Percentiles rank a stretch among this genome's conserved stretches.
phyloP scores from a whole-genome alignment of 2,113 vertebrate species.

The Platichthys flesus region DNA sequence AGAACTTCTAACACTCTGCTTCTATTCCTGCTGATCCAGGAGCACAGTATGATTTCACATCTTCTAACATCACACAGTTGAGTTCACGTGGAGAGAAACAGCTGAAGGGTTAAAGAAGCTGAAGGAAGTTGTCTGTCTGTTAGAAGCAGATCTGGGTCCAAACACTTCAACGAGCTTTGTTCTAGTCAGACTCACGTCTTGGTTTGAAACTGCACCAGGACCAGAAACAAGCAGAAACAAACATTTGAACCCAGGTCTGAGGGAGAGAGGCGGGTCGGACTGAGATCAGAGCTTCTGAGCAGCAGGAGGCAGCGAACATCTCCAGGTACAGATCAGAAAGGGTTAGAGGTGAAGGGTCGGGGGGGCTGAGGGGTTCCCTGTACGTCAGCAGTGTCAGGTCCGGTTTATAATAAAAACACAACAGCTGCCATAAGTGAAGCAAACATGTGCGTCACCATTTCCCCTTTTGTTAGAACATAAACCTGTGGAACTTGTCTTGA shows the following conservation, averaged over 20 bases:
- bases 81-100: slow-evolving; percentile 30
- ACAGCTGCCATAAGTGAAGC: no score
- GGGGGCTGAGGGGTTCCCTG: slow-evolving; percentile 13
- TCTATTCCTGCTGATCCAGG: no score
- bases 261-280: slow-evolving; percentile 16
- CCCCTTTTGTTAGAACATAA: neutral
- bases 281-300: neutral
- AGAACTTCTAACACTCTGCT: neutral
- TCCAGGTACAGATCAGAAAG: slow-evolving; percentile 9
- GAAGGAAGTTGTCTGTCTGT: neutral
- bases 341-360: neutral
- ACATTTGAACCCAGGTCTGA: slow-evolving; percentile 32
- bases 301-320: slow-evolving; percentile 74
- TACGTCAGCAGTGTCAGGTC: slow-evolving; percentile 37
- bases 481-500: neutral
- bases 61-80: neutral
- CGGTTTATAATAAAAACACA: no score
- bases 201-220: no score
- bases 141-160: slow-evolving; percentile 44
- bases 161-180: neutral
- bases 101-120: neutral
- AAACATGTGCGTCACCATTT: neutral
- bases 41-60: no score
- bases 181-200: neutral
- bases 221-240: neutral